Evolutionary conservation across 2,797 vertebrate species (phyloP).

Genomic region (Phalloptychus januarius): DNA sequence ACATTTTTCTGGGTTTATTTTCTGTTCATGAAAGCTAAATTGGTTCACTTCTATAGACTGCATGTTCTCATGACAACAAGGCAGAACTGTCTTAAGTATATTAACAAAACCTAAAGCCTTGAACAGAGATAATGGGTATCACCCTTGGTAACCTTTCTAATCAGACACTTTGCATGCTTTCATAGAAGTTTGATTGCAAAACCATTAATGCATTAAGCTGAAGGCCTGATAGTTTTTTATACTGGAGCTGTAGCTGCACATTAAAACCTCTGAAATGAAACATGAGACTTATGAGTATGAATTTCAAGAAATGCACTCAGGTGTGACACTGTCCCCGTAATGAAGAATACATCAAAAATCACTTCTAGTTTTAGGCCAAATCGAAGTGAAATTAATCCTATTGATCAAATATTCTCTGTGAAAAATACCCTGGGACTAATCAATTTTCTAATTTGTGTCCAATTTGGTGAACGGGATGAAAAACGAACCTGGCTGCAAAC

Average conservation of each 20-base stretch:
- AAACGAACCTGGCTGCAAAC: conserved; percentile 14
- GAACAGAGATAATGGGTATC: background rate
- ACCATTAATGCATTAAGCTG: background rate
- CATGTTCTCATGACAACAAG: conserved; percentile 1
- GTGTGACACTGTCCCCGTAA: background rate
- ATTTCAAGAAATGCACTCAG: background rate
- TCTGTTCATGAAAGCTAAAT: background rate
- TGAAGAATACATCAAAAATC: conserved; percentile 4
- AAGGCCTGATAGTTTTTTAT: background rate
- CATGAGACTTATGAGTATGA: background rate
- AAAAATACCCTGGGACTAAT: conserved; percentile 8
- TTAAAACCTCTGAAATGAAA: background rate
- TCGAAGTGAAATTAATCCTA: conserved; percentile 9
- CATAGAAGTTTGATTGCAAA: background rate
- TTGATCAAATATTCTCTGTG: background rate
- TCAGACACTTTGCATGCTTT: background rate
- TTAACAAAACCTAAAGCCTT: background rate
- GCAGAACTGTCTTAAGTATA: background rate
- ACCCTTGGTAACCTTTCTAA: background rate
- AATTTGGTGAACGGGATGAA: conserved; percentile 3
- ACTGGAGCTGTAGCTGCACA: background rate
- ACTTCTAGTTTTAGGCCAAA: background rate
- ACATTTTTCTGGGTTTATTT: background rate
- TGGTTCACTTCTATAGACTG: background rate
- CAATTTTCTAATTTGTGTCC: conserved; percentile 10